phyloP scores from a whole-genome alignment of 2,113 vertebrate species.

The Pionites leucogaster region DNA sequence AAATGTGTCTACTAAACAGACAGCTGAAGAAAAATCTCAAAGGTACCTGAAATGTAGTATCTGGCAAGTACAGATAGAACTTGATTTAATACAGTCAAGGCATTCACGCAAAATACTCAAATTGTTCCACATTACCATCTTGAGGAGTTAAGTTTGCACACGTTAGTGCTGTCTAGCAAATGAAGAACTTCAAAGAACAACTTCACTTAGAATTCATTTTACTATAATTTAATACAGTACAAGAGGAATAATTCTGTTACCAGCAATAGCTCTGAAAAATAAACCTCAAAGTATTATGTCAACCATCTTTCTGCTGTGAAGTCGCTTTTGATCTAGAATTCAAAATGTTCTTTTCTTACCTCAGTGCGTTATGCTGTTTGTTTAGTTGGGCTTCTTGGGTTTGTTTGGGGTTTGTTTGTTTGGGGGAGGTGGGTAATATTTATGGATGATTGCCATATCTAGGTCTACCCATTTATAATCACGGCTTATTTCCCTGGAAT shows the following conservation, averaged over 20 bases:
- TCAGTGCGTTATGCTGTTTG: not conserved
- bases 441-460: not conserved
- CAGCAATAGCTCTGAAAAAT: not conserved
- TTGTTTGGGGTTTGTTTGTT: not conserved
- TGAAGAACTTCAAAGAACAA: not conserved
- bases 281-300: not conserved
- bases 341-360: not conserved
- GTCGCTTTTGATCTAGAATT: not conserved
- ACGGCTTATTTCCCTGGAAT: not conserved
- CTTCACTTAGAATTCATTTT: not conserved
- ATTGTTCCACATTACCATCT: not conserved
- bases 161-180: not conserved
- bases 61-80: not conserved
- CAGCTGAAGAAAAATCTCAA: not conserved
- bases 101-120: not conserved
- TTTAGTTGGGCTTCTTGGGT: not conserved
- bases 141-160: not conserved
- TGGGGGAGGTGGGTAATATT: not conserved
- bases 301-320: not conserved
- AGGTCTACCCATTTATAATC: not conserved
- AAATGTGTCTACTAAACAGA: not conserved
- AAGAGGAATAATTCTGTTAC: not conserved
- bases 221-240: not conserved
- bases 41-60: not conserved
- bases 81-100: not conserved